Evolutionary conservation across 2,888 invertebrate genomes (phyloP), one percentile per base, ranked within the genome.

Genomic region (Spicauda simplicius): DNA sequence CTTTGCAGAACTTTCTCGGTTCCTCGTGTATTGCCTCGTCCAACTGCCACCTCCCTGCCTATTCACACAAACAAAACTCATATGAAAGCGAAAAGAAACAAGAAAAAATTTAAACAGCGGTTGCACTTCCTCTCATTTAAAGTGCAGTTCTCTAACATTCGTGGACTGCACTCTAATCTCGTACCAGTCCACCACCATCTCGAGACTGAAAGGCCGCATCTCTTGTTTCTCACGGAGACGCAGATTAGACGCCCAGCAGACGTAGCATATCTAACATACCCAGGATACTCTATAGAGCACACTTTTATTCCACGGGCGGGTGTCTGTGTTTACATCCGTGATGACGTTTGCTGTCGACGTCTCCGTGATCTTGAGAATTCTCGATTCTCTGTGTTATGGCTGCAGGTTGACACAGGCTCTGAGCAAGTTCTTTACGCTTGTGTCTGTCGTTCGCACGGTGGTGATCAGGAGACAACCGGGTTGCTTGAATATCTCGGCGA

Each of bases 341-440:
- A 48, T 6, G 48, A 16, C 1, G 14, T 48, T 6, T 16, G 48
- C 48, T 48, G 16, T 16, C 48, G 1, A 16, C 48, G 48, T 16
- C 48, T 48, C 16, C 5, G 48, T 16, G 1, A 48, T 7, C 7
- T 16, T 16, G 48, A 48, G 58, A 20, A 33, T 14, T 58, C 1
- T 70, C 83, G 83, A 81, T 83, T 82, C 66, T 85, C 84, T 0
- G 79, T 79, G 0, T 8, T 55, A 14, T 55, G 30, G 55, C 2
- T 55, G 16, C n/a, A 33, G 16, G 18, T 55, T 2, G 16, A 55
- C 16, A 55, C 16, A 16, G 55, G 16, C 3, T 16, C 7, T 1
- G 55, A 33, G 0, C 30, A 55, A 33, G 8, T 55, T 3, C 4
- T 55, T 1, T 55, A 55, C 30, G 98, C 97, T 91, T 99, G 98